Base-by-base conservation (phyloP, 64 coral and sea anemone genomes). In the Pocillopora verrucosa region DNA sequence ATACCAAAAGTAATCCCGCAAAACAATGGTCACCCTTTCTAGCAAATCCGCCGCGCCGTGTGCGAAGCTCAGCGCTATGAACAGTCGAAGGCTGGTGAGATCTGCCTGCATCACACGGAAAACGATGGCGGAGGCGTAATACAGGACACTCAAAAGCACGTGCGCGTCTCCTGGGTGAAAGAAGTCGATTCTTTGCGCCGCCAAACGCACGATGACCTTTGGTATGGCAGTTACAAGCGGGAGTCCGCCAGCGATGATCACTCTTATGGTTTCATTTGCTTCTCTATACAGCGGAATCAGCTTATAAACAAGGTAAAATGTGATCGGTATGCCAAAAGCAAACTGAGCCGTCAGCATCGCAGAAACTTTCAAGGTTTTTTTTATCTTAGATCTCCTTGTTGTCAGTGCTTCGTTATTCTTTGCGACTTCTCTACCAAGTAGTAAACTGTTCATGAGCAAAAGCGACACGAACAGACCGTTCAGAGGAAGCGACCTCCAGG, bases 91-190 rank as follows among this genome's bases (percentile, higher is more conserved):
- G 19, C 90, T 92, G 1, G 63, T 88, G 16, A 96, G 62, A 16
- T 96, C 87, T 0, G 91, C 94, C 73, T 92, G 94, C 86, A 96
- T 79, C 30, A 92, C 75, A 38, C 94, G 75, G 25, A 96, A 96
- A 34, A 83, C 81, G 56, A 96, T 90, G 1, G 94, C 91, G 10
- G 90, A 76, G 7, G 79, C 73, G 19, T 36, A 82, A 73, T 87
- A 89, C 13, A 92, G 58, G 5, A 87, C 36, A 5, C 30, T 57
- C 13, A 92, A 72, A 25, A 89, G 13, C 58, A 72, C 87, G 62
- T 89, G 60, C 12, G 94, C 61, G 6, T 76, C 78, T 4, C 94
- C 94, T 45, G 90, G 90, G 62, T 96, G 90, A 1, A 79, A 57
- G 26, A 89, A 63, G n/a, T 90, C 79, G 22, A 60, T 34, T 22